A percentile compares a stretch with the other conserved stretches of the same genome.
These are phyloP conservation scores for Lepidocyrtoides sp. DNA, from an alignment of 2,888 invertebrate genomes.

Conservation along the genomic window DNA sequence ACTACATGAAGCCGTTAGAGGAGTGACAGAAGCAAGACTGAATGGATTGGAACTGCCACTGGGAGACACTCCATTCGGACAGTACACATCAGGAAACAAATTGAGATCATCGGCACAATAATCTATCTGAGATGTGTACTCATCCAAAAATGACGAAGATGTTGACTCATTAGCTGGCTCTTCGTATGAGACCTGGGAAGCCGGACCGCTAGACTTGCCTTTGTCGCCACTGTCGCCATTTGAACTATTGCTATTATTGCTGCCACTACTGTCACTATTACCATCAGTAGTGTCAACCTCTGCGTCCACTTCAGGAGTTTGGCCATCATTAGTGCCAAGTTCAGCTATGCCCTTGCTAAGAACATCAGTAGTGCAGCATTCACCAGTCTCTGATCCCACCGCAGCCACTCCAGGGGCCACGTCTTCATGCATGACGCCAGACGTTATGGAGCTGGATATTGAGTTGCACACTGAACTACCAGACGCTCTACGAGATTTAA, in stretches of 20 bases:
- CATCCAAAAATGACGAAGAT: slow-evolving; percentile 64
- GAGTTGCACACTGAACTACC: not conserved
- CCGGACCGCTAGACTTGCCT: not conserved
- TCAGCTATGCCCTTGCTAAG: not conserved
- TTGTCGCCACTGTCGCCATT: not conserved
- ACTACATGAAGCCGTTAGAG: not conserved
- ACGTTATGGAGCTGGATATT: not conserved
- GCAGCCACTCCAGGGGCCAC: not conserved
- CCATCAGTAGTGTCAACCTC: slow-evolving; percentile 9
- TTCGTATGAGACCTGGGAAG: slow-evolving; percentile 24
- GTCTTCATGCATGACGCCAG: slow-evolving; percentile 47
- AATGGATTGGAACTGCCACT: slow-evolving; percentile 30
- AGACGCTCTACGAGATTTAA: slow-evolving; percentile 30
- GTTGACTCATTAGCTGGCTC: slow-evolving; percentile 29
- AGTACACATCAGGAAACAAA: slow-evolving; percentile 84
- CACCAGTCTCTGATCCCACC: not conserved
- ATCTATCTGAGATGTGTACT: slow-evolving; percentile 48
- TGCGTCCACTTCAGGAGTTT: not conserved
- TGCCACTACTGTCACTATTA: slow-evolving; percentile 30
- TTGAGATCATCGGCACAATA: slow-evolving; percentile 78
- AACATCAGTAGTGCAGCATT: not conserved
- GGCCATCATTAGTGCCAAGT: not conserved
- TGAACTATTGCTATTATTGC: not conserved
- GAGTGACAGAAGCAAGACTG: slow-evolving; percentile 37
- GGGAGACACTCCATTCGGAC: slow-evolving; percentile 81